A percentile compares a stretch with the other conserved stretches of the same genome.
Conservation (phyloP, 2,113 vertebrate genomes). For the Choloepus hoffmanni region DNA sequence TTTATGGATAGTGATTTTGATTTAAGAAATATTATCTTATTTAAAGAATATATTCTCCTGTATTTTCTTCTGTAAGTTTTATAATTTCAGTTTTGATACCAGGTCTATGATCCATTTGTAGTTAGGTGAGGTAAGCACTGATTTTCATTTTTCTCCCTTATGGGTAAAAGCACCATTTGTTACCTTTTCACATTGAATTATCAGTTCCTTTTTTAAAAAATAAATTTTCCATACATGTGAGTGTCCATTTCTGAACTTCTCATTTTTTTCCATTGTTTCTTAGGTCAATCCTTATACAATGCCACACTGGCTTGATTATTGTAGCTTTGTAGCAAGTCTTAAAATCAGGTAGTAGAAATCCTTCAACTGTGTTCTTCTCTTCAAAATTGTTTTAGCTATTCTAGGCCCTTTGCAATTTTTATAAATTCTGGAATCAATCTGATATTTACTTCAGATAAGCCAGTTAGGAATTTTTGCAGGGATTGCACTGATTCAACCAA, state of each 20-base stretch:
- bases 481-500: neutral
- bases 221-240: neutral
- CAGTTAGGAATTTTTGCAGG: neutral
- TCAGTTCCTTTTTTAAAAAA: neutral
- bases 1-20: neutral
- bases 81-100: neutral
- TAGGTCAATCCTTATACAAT: neutral
- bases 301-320: neutral
- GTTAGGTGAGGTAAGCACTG: no score
- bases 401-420: neutral
- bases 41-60: neutral
- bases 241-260: neutral
- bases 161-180: neutral
- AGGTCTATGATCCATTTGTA: neutral
- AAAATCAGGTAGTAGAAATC: neutral
- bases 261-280: neutral
- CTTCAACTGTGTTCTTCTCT: neutral
- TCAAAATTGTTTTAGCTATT: neutral
- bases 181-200: neutral
- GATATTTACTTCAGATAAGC: neutral
- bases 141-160: neutral
- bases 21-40: neutral
- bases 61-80: neutral
- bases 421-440: neutral
- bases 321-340: neutral